Evolutionary conservation across 2,113 vertebrate species (phyloP).

Genomic region (Arvicanthis niloticus): DNA sequence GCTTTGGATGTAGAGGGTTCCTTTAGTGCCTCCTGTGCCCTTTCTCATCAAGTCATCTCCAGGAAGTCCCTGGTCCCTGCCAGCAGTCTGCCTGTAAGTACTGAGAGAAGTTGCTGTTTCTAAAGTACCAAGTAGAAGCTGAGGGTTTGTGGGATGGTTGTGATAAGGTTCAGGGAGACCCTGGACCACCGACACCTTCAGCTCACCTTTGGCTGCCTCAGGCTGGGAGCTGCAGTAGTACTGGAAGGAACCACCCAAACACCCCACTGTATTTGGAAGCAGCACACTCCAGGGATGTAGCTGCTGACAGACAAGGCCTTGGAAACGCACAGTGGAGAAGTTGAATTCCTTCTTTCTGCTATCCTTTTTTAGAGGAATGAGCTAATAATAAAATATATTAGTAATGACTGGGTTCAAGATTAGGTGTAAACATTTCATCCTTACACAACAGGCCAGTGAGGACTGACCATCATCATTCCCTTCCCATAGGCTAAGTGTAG

Average conservation of each 20-base stretch:
- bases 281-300: neutral
- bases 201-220: neutral
- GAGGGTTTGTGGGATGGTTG: neutral
- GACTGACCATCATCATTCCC: too few species aligned
- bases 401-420: neutral
- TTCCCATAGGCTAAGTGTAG: neutral
- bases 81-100: neutral
- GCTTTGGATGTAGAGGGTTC: neutral
- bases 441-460: neutral
- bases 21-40: constrained; percentile 8
- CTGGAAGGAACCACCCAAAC: neutral
- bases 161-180: neutral
- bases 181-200: neutral
- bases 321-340: neutral
- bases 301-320: neutral
- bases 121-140: neutral
- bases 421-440: neutral
- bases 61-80: neutral
- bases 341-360: neutral
- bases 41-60: neutral
- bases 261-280: neutral
- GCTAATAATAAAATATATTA: neutral
- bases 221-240: neutral
- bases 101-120: constrained; percentile 25
- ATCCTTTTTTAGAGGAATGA: constrained; percentile 39